Evolutionary conservation across 2,888 invertebrate genomes (phyloP).

Genomic region (Dryococelus australis): DNA sequence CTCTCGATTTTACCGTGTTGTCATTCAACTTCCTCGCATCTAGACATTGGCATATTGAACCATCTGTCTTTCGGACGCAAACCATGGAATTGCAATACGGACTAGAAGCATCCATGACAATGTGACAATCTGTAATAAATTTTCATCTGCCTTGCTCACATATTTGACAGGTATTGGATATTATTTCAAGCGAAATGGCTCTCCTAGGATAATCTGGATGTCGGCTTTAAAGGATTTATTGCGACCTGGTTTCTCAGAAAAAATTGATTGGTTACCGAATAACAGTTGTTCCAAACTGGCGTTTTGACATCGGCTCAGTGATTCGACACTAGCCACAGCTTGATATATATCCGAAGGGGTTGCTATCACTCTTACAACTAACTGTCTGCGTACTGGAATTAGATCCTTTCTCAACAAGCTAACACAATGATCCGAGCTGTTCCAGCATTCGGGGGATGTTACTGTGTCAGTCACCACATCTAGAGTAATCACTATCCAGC

Average conservation of each 20-base stretch:
- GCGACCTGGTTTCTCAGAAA: conserved; percentile 13
- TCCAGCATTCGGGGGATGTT: background rate
- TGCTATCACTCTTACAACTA: background rate
- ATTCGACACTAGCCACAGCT: background rate
- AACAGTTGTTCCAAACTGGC: background rate
- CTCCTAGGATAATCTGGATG: background rate
- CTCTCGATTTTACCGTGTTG: conserved; percentile 40
- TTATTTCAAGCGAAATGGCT: background rate
- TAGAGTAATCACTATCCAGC: background rate
- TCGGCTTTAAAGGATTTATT: background rate
- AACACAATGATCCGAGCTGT: no score
- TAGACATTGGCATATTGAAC: conserved; percentile 35
- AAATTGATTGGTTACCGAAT: background rate
- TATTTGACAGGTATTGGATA: background rate
- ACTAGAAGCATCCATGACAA: background rate
- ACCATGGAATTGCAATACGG: background rate
- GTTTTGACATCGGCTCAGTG: background rate
- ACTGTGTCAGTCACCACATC: background rate
- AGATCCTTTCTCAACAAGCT: background rate
- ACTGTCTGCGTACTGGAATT: background rate
- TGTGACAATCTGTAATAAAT: background rate
- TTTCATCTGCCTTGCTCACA: background rate
- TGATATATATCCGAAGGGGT: background rate
- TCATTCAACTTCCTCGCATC: conserved; percentile 38
- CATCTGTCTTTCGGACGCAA: conserved; percentile 41